Evolutionary conservation across 2,888 invertebrate species (phyloP).

Genomic region (Nudaria mundana): DNA sequence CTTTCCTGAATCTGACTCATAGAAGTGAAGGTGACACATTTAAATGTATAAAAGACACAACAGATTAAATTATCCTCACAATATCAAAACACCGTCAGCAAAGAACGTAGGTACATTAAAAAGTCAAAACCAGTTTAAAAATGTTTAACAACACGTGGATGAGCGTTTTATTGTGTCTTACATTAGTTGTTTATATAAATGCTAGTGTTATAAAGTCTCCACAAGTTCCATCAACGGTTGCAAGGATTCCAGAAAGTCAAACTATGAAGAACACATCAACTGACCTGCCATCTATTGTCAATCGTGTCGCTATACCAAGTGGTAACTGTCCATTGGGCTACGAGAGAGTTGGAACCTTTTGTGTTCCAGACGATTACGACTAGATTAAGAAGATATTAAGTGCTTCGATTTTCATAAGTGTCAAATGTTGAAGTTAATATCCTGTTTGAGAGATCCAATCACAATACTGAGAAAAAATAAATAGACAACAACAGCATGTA

Average conservation of each 20-base stretch:
- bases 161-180: neutral
- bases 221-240: neutral
- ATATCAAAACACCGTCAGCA: neutral
- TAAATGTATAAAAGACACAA: neutral
- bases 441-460: too few species aligned
- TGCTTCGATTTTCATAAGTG: too few species aligned
- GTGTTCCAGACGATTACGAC: constrained; percentile 31
- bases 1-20: constrained; percentile 1
- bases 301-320: constrained; percentile 24
- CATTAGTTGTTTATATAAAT: neutral
- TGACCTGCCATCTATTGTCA: constrained; percentile 9
- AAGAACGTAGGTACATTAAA: neutral
- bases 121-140: neutral
- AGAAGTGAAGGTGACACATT: neutral
- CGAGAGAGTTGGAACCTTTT: constrained; percentile 26
- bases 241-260: neutral
- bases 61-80: neutral
- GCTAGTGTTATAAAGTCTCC: neutral
- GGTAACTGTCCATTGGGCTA: constrained; percentile 37
- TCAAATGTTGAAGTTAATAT: too few species aligned
- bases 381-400: too few species aligned
- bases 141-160: neutral
- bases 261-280: neutral
- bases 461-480: too few species aligned
- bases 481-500: too few species aligned